Conservation (phyloP, 2,888 invertebrate species). For the Coenonympha arcania region DNA sequence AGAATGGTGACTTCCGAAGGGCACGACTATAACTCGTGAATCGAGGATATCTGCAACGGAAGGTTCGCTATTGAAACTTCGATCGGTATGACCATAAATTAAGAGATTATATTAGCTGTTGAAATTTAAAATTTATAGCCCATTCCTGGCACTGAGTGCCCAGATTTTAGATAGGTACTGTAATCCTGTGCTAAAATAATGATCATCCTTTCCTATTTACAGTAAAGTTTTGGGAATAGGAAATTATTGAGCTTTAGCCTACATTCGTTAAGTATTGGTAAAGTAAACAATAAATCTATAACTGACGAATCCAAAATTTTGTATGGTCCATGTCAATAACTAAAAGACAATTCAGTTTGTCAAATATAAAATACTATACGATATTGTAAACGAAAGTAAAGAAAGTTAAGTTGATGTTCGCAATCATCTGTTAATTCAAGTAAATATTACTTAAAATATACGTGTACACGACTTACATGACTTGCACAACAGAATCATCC, state of each 20-base stretch:
- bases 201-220: neutral
- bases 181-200: neutral
- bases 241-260: no score
- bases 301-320: no score
- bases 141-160: constrained; percentile 4
- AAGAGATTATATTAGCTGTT: constrained; percentile 16
- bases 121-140: constrained; percentile 18
- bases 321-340: no score
- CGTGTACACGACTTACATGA: neutral
- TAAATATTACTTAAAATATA: neutral
- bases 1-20: constrained; percentile 64
- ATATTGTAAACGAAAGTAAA: no score
- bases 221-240: neutral
- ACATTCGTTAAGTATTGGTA: no score
- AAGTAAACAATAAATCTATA: no score
- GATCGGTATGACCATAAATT: constrained; percentile 53
- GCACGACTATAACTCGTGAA: constrained; percentile 55
- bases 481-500: neutral
- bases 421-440: neutral
- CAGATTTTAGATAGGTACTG: constrained; percentile 8
- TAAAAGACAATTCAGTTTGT: no score
- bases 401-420: no score
- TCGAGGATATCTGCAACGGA: constrained; percentile 52
- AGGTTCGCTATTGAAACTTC: constrained; percentile 46
- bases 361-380: no score